Evolutionary conservation across 1,140 invertebrate species (phyloP).

Genomic region (Trichonephila clavata): DNA sequence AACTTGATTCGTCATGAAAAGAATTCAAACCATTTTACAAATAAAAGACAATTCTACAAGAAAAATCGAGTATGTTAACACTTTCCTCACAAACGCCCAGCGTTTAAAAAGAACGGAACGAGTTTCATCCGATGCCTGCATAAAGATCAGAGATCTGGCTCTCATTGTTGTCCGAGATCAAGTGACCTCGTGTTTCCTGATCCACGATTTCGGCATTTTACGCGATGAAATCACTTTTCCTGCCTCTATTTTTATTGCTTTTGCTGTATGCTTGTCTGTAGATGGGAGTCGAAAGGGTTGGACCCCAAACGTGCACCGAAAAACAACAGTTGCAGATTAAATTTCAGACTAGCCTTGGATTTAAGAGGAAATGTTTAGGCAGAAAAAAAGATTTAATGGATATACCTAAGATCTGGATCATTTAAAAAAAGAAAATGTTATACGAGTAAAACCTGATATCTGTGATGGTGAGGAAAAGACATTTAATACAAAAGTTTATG

Average conservation of each 20-base stretch:
- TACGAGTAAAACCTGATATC: background rate
- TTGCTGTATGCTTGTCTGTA: background rate
- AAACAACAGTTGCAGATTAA: background rate
- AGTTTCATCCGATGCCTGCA: background rate
- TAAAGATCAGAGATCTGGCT: background rate
- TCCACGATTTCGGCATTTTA: background rate
- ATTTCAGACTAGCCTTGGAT: background rate
- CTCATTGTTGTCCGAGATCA: background rate
- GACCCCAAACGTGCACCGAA: background rate
- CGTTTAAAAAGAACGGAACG: background rate
- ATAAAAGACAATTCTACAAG: too few species aligned
- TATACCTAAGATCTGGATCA: background rate
- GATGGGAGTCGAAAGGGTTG: background rate
- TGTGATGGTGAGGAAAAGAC: background rate
- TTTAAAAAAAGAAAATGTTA: background rate
- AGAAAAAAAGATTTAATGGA: background rate
- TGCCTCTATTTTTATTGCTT: background rate
- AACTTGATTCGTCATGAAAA: background rate
- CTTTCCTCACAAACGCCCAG: background rate
- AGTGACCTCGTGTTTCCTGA: slow-evolving; percentile 18
- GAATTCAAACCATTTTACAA: too few species aligned
- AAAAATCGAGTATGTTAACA: background rate
- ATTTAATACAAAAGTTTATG: background rate
- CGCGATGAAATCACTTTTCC: background rate
- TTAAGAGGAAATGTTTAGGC: background rate